Base-by-base conservation (phyloP, 2,113 vertebrate species). In the Columbina picui region DNA sequence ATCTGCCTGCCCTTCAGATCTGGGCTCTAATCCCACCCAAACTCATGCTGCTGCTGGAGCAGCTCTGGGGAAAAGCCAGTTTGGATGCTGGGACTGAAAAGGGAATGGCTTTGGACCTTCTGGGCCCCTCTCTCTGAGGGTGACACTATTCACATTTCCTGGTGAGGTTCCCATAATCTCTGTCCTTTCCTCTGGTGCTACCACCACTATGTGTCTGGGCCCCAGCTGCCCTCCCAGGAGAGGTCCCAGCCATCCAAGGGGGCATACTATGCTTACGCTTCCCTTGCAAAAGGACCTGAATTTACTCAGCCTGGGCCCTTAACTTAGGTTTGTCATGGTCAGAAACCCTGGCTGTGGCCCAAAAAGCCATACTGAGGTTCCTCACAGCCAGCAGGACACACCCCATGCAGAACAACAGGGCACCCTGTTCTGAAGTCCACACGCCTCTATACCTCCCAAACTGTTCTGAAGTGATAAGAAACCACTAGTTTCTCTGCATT, bases 381-480 rank as follows among this genome's bases (percentile, higher is more conserved):
- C 36, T 29, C 4, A 5, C 14, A 53, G 68, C 32, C 38, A 0
- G 0, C 1, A 4, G 12, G 38, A 50, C 25, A 45, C 43, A 80
- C 2, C 5, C 11, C 34, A 17, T 4, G 53, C 43, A 55, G 49
- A 89, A 76, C 47, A 57, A 13, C 36, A 65, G 17, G 20, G 23
- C 20, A 67, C 4, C 43, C 34, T 36, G 14, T 49, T 38, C 49
- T 71, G 7, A 45, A 60, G 22, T 38, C 14, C 34, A 83, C 13
- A 39, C 18, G 61, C 27, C 4, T 36, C 10, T 12, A 9, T 14
- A 23, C 12, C 27, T 79, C 47, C 25, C 61, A 75, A 85, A 63
- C 10, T 9, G 4, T 55, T 52, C 92, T 60, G 12, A 56, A 59
- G 49, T 0, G 1, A 76, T 22, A 47, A 63, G 27, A 7, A 11